phyloP scores from a whole-genome alignment of 2,797 vertebrate genomes.

The Phrynocephalus vlangalii region DNA sequence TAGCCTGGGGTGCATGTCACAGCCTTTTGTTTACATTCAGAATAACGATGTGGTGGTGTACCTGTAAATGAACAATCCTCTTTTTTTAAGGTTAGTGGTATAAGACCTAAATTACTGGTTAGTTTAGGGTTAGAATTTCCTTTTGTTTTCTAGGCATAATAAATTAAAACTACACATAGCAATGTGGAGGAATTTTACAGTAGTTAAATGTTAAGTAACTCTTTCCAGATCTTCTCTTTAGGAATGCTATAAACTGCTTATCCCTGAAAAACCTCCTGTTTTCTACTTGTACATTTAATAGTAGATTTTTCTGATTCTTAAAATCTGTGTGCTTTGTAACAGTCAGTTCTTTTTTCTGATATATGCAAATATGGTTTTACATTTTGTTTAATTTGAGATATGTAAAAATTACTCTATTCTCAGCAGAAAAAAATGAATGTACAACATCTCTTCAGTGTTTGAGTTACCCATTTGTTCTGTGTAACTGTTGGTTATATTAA shows the following conservation, averaged over 20 bases:
- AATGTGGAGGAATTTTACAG: constrained; percentile 63
- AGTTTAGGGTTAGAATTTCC: constrained; percentile 64
- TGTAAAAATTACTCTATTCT: constrained; percentile 21
- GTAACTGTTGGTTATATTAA: constrained; percentile 38
- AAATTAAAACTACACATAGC: constrained; percentile 69
- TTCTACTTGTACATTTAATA: constrained; percentile 64
- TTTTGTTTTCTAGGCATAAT: constrained; percentile 65
- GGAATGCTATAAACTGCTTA: constrained; percentile 63
- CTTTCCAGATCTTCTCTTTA: constrained; percentile 69
- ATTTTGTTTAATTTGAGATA: constrained; percentile 34
- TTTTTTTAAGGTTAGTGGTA: constrained; percentile 72
- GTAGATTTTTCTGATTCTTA: constrained; percentile 70
- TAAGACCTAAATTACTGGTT: constrained; percentile 65
- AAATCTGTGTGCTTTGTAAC: constrained; percentile 54
- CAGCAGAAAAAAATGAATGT: constrained; percentile 17
- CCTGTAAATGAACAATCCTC: constrained; percentile 65
- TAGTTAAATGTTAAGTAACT: constrained; percentile 68
- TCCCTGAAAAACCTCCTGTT: constrained; percentile 60
- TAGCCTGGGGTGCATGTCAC: constrained; percentile 73
- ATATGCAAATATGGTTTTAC: constrained; percentile 44
- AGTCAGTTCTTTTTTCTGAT: constrained; percentile 60
- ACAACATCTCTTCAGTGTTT: constrained; percentile 23
- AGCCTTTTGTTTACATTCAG: constrained; percentile 75
- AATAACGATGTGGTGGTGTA: constrained; percentile 64
- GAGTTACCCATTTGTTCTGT: constrained; percentile 48